phyloP scores from a whole-genome alignment of 1,140 invertebrate species.

The Brachystomella parvula region DNA sequence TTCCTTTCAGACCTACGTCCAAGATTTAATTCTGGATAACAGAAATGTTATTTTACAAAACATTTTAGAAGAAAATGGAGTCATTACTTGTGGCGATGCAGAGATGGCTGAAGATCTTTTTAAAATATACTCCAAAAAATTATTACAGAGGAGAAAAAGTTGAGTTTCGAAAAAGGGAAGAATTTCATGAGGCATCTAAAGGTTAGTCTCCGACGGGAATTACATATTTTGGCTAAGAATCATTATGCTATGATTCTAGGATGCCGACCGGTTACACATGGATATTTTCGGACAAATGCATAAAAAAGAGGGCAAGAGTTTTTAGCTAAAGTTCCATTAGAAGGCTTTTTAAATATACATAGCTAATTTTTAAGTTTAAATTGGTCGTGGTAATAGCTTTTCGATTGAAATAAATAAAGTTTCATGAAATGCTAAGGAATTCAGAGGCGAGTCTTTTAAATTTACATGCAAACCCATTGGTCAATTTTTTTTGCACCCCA shows the following conservation, averaged over 20 bases:
- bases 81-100: constrained; percentile 1
- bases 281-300: neutral
- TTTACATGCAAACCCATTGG: no score
- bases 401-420: no score
- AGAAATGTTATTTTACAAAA: neutral
- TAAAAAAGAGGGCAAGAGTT: no score
- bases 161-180: neutral
- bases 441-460: no score
- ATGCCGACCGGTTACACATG: neutral
- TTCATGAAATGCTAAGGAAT: no score
- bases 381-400: neutral
- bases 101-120: constrained; percentile 1
- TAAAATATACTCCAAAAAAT: neutral
- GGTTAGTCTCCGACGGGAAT: neutral
- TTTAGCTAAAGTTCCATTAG: no score
- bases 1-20: neutral
- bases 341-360: no score
- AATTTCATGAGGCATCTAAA: neutral
- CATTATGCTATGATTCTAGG: neutral
- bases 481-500: no score
- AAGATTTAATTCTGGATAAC: neutral
- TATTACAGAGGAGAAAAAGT: neutral
- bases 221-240: neutral
- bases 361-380: neutral
- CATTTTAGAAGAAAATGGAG: neutral